Base-by-base conservation (phyloP, 2,113 vertebrate genomes). In the Dipodomys spectabilis region DNA sequence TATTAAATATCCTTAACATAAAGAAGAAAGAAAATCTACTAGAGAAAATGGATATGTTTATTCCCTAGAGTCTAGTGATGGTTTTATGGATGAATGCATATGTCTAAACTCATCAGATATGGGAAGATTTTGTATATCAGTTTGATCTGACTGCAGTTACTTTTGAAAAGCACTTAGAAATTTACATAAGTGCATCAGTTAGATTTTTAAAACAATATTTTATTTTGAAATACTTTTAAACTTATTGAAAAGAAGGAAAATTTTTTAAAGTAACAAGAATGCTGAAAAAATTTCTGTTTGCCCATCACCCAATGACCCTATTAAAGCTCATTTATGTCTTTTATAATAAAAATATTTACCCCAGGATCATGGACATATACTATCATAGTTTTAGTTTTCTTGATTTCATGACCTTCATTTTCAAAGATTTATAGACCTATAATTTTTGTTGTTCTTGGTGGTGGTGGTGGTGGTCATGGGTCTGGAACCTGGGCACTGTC, bases 171-270 rank as follows among this genome's bases (percentile, higher is more conserved):
- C 4, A 86, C 75, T 92, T 88, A 83, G 32, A 72, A 73, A 82
- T 20, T 18, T n/a, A 82, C 53, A 30, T 20, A 83, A 49, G 62
- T 35, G 53, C 5, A 35, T 19, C 23, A 12, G 16, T 74, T 53
- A 39, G 2, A 27, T 69, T 22, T 39, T 15, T 22, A 49, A 35
- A 72, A 20, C 5, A 39, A 19, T 73, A 18, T 80, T 87, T 89
- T 75, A 57, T 57, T 86, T 88, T 67, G 44, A 90, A 86, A 53
- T 82, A 74, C 78, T 87, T 89, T 90, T 35, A 71, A 74, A 74
- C 35, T 25, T 65, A 49, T 4, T 85, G 39, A 72, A 88, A 94
- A 68, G 7, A 74, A 83, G 7, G 3, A 35, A 71, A 10, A 45
- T 28, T 22, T 25, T 65, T 60, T 7, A 39, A 81, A 68, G 7